Conservation (phyloP, 2,113 vertebrate genomes). For the Cyphomyrus plagiostoma region DNA sequence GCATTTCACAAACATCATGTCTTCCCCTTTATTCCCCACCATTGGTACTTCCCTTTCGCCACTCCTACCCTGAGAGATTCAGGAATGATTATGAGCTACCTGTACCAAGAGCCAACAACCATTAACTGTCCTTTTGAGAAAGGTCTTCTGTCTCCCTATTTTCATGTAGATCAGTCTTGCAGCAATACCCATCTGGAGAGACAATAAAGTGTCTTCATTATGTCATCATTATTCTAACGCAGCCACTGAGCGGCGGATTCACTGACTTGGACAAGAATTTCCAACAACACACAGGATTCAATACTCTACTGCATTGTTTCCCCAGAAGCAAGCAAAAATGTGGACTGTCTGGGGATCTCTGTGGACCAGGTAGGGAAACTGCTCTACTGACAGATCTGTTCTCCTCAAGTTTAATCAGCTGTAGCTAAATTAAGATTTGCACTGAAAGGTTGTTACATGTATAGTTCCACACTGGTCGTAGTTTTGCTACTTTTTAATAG, state of each 20-base stretch:
- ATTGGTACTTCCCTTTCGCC: neutral
- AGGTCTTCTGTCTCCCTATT: constrained; percentile 80
- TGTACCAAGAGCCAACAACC: constrained; percentile 84
- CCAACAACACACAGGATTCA: neutral
- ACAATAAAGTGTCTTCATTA: constrained; percentile 30
- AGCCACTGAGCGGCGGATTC: neutral
- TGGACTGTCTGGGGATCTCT: too few relatives aligned
- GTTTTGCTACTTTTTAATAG: neutral
- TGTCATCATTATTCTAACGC: too few relatives aligned
- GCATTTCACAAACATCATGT: neutral
- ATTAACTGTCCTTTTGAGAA: constrained; percentile 96
- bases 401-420: neutral
- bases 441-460: neutral
- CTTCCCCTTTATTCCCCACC: neutral
- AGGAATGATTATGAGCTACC: constrained; percentile 83
- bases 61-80: constrained; percentile 57
- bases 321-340: too few relatives aligned
- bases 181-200: constrained; percentile 84
- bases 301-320: too few relatives aligned
- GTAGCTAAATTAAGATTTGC: neutral
- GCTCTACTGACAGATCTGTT: neutral
- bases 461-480: neutral
- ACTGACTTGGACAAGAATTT: neutral
- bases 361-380: too few relatives aligned
- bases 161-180: constrained; percentile 83